These are phyloP conservation scores for Genyomyrus donnyi DNA, from an alignment of 2,113 vertebrate species.

Conservation along the genomic window DNA sequence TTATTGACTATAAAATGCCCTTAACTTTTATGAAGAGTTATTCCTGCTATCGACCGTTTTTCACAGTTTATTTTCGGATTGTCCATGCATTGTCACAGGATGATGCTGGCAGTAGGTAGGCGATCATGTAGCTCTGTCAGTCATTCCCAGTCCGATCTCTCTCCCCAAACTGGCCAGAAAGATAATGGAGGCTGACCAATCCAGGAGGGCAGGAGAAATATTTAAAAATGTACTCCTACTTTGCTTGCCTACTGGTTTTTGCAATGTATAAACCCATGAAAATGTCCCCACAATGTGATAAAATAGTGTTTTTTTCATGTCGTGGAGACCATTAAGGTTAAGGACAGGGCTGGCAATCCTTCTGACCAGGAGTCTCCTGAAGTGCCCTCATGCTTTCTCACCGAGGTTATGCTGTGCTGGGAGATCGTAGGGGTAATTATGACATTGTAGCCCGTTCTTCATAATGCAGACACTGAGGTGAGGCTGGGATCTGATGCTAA, in stretches of 20 bases:
- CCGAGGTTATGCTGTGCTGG: neutral
- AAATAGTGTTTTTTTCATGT: neutral
- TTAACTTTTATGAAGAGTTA: neutral
- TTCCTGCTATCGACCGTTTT: neutral
- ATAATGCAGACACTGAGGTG: neutral
- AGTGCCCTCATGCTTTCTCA: neutral
- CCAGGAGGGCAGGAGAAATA: neutral
- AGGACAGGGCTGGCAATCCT: neutral
- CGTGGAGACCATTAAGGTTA: neutral
- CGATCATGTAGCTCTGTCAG: neutral
- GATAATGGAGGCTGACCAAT: neutral
- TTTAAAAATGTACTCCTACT: neutral
- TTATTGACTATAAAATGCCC: neutral
- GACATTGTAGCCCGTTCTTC: neutral
- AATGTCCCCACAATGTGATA: neutral
- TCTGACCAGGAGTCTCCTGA: neutral
- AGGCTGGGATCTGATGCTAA: no score
- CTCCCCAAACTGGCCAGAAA: neutral
- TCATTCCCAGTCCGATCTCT: neutral
- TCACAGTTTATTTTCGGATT: neutral
- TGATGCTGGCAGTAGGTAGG: neutral
- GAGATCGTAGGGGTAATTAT: neutral
- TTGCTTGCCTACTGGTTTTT: no score
- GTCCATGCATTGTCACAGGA: neutral
- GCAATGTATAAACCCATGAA: neutral